phyloP scores from a whole-genome alignment of 2,113 vertebrate species.

The Labrus mixtus region DNA sequence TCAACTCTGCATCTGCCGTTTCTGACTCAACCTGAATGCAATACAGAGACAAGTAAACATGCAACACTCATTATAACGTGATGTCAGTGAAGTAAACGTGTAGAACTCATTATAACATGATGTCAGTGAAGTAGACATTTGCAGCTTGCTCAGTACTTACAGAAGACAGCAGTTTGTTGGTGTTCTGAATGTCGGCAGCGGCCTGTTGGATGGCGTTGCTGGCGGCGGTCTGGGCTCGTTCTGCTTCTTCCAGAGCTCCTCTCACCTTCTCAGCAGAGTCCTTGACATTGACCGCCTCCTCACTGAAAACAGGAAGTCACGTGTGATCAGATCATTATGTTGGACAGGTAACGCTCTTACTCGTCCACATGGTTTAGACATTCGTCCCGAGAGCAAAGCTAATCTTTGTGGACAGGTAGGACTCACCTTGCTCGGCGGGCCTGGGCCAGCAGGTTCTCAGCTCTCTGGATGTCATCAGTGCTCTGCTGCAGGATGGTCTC shows the following conservation, averaged over 20 bases:
- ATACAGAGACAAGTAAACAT: background rate
- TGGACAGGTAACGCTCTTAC: background rate
- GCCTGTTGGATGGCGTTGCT: conserved; percentile 92
- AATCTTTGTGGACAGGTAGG: too few relatives aligned
- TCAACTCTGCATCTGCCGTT: conserved; percentile 90
- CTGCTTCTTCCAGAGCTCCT: conserved; percentile 90
- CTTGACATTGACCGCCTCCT: conserved; percentile 89
- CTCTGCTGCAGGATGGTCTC: conserved; percentile 94
- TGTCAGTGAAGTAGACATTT: background rate
- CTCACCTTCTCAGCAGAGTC: conserved; percentile 90
- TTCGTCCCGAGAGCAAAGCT: background rate
- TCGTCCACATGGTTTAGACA: too few relatives aligned
- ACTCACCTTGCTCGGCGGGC: conserved; percentile 90
- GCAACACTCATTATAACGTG: too few relatives aligned
- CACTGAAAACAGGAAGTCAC: conserved; percentile 77
- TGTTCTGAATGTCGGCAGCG: conserved; percentile 89
- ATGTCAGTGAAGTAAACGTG: too few relatives aligned
- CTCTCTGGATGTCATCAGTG: conserved; percentile 89
- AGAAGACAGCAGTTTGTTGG: conserved; percentile 89
- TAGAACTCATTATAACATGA: too few relatives aligned
- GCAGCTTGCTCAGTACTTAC: conserved; percentile 78
- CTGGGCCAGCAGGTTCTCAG: conserved; percentile 90
- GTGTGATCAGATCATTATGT: background rate
- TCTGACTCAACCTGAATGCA: conserved; percentile 90
- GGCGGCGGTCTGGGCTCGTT: conserved; percentile 89